Percentiles rank a stretch among this genome's conserved stretches.
Evolutionary conservation across 2,888 invertebrate genomes (phyloP).

Genomic region (Taphrorychus bicolor): DNA sequence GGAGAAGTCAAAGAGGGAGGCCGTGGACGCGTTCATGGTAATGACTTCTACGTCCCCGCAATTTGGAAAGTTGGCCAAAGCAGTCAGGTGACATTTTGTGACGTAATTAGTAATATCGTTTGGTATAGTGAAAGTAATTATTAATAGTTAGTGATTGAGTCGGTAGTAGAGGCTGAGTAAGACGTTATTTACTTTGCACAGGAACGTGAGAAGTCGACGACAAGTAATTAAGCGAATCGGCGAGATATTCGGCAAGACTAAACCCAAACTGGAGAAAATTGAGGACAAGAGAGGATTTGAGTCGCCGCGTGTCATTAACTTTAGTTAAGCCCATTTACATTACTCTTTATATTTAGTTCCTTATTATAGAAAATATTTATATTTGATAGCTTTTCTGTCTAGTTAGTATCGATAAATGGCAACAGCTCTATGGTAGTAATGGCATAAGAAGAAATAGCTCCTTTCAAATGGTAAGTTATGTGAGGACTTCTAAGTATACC

Average conservation of each 20-base stretch:
- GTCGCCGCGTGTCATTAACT: conserved; percentile 50
- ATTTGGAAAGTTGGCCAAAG: conserved; percentile 51
- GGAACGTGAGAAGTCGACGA: conserved; percentile 47
- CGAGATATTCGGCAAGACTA: conserved; percentile 46
- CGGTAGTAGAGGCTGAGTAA: background rate
- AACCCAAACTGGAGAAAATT: conserved; percentile 4
- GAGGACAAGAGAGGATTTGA: conserved; percentile 49
- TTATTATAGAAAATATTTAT: too few relatives aligned
- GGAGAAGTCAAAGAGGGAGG: conserved; percentile 25
- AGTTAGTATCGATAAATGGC: too few relatives aligned
- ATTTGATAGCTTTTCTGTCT: too few relatives aligned
- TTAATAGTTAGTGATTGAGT: background rate
- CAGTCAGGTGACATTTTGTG: conserved; percentile 43
- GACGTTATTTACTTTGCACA: too few relatives aligned
- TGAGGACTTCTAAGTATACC: too few relatives aligned
- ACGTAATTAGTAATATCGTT: too few relatives aligned
- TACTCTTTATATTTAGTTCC: too few relatives aligned
- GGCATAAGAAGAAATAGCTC: too few relatives aligned
- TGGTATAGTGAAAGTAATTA: background rate
- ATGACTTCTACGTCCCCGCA: conserved; percentile 40
- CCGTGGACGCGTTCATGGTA: background rate
- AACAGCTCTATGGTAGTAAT: too few relatives aligned
- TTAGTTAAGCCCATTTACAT: too few relatives aligned
- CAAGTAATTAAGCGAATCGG: conserved; percentile 50
- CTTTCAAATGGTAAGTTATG: too few relatives aligned